Percentiles rank a stretch among this genome's conserved stretches.
phyloP scores from a whole-genome alignment of 2,113 vertebrate species.

The Peromyscus polionotus region DNA sequence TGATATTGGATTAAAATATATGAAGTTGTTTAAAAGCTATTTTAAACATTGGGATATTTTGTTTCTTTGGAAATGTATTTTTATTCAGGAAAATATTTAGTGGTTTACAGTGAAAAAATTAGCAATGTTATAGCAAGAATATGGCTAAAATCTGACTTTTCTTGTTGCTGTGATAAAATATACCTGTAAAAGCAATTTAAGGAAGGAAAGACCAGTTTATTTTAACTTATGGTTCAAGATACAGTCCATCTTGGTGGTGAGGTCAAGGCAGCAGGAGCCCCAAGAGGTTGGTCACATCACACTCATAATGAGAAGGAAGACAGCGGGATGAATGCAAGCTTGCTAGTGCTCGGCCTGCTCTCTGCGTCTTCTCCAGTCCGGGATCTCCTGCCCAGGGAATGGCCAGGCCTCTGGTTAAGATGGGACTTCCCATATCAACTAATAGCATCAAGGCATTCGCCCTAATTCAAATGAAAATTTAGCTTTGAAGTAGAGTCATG shows the following conservation, averaged over 20 bases:
- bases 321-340: too few species aligned
- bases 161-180: not conserved
- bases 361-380: too few species aligned
- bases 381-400: not conserved
- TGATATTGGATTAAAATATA: slow-evolving; percentile 43
- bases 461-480: slow-evolving; percentile 67
- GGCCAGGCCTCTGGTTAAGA: not conserved
- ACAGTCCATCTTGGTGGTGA: not conserved
- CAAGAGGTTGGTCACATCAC: too few species aligned
- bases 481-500: slow-evolving; percentile 68
- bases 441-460: not conserved
- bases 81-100: slow-evolving; percentile 33
- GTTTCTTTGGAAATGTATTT: slow-evolving; percentile 47
- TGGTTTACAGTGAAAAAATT: not conserved
- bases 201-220: not conserved
- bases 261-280: too few species aligned
- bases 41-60: not conserved
- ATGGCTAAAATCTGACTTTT: not conserved
- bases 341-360: not conserved
- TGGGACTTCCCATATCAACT: too few species aligned
- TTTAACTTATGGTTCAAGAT: not conserved
- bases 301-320: not conserved
- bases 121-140: not conserved
- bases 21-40: not conserved
- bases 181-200: not conserved